Percentiles rank a stretch among this genome's conserved stretches.
These are phyloP conservation scores for Stegodyphus dumicola DNA, from an alignment of 1,140 invertebrate genomes.

Conservation along the genomic window DNA sequence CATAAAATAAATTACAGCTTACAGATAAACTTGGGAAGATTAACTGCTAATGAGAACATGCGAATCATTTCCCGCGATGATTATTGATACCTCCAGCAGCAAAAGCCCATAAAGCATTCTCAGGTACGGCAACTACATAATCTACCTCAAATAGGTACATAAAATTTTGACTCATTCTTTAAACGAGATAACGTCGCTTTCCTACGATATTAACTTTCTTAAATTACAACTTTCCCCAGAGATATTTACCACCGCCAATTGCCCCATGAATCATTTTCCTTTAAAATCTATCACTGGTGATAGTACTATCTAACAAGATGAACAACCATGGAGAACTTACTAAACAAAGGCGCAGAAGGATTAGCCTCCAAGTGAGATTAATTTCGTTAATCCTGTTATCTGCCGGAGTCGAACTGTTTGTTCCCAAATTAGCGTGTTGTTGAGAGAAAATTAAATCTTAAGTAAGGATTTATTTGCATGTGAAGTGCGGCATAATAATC, in stretches of 20 bases:
- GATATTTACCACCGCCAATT: not conserved
- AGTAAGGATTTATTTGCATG: conserved; percentile 20
- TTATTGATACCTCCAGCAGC: too few species aligned
- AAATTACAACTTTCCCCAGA: not conserved
- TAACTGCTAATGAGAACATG: too few species aligned
- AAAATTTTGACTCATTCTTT: too few species aligned
- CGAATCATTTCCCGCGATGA: too few species aligned
- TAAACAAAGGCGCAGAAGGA: conserved; percentile 38
- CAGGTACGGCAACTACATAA: too few species aligned
- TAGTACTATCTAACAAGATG: conserved; percentile 12
- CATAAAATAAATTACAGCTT: too few species aligned
- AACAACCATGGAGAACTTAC: conserved; percentile 26
- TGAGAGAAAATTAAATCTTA: conserved; percentile 46
- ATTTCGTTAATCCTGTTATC: conserved; percentile 57
- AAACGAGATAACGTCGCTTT: conserved; percentile 8
- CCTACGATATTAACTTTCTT: conserved; percentile 21
- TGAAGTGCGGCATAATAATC: not conserved
- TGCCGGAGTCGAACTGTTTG: conserved; percentile 41
- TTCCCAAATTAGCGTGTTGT: conserved; percentile 34
- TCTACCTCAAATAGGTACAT: too few species aligned
- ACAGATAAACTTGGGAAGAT: too few species aligned
- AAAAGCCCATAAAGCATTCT: too few species aligned
- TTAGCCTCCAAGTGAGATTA: conserved; percentile 37
- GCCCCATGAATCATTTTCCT: not conserved
- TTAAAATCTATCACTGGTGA: too few species aligned